Evolutionary conservation across 2,113 vertebrate genomes (phyloP), one percentile per base, ranked within the genome.

Genomic region (Opisthocomus hoazin): DNA sequence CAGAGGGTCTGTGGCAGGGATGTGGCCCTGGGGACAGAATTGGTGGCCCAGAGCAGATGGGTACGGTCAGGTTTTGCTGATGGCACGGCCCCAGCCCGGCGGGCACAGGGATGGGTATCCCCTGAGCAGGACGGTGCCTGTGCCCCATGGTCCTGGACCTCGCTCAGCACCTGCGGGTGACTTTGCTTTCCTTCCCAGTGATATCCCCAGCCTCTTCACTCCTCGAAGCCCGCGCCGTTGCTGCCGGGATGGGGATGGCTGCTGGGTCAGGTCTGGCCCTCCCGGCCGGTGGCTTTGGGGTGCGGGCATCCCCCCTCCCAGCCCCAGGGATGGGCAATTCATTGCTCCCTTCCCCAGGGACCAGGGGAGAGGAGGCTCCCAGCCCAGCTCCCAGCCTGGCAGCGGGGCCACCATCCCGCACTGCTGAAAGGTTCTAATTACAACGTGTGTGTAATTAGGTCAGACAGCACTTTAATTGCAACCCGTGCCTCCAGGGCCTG

Each of bases 161-260:
- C 14, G 0, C 63, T 60, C 32, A 60, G 69, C 75, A 45, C 37
- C 70, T 51, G 12, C 4, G 4, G 26, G 26, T 0, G 2, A 46
- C 64, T 66, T 65, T 41, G 34, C 36, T 46, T 61, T 36, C 30
- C 43, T 36, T 63, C 54, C 48, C 9, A 0, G 46, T 8, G 34
- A 16, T 29, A 34, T 6, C 77, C 30, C 10, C 37, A 30, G 18
- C 7, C 43, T 26, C 41, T 48, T 57, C 19, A 5, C 54, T 60
- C 58, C 10, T 21, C 0, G 5, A 24, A 70, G 39, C 39, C 57
- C 1, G 1, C 4, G 1, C 12, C 2, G 2, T 39, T 37, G 11
- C 27, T 61, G 68, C 36, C 0, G 4, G 79, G 32, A 9, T 56
- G 61, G 76, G 46, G 54, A 18, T 32, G 19, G 75, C 51, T 80